Evolutionary conservation across 2,888 invertebrate genomes (phyloP).

Genomic region (Morpho deidamia): DNA sequence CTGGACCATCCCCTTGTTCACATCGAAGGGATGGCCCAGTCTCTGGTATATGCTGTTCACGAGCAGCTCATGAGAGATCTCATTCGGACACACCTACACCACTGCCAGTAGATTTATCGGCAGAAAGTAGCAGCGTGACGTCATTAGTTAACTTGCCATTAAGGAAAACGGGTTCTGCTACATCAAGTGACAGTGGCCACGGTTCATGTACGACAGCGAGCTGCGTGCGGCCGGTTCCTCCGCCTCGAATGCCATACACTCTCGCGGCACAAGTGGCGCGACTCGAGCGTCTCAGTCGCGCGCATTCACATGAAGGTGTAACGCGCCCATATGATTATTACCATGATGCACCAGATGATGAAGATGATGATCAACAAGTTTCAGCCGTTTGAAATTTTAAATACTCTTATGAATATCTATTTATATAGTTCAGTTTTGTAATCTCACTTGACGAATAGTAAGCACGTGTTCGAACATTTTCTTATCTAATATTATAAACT

Average conservation of each 20-base stretch:
- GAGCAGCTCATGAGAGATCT: slow-evolving; percentile 90
- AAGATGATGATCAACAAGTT: slow-evolving; percentile 75
- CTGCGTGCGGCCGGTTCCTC: slow-evolving; percentile 83
- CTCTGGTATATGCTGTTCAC: slow-evolving; percentile 59
- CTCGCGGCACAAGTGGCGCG: slow-evolving; percentile 92
- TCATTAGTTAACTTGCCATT: slow-evolving; percentile 93
- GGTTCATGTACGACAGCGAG: slow-evolving; percentile 81
- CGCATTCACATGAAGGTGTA: slow-evolving; percentile 92
- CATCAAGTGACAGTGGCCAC: slow-evolving; percentile 95
- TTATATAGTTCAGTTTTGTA: slow-evolving; percentile 70
- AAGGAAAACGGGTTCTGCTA: slow-evolving; percentile 93
- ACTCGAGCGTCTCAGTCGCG: slow-evolving; percentile 87
- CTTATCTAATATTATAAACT: slow-evolving; percentile 52
- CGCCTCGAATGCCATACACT: slow-evolving; percentile 84
- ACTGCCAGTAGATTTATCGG: slow-evolving; percentile 92
- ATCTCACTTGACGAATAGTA: slow-evolving; percentile 73
- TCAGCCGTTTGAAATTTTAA: slow-evolving; percentile 66
- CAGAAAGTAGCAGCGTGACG: slow-evolving; percentile 97
- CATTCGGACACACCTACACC: slow-evolving; percentile 93
- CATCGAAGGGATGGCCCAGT: slow-evolving; percentile 81
- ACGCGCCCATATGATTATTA: slow-evolving; percentile 86
- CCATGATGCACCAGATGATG: slow-evolving; percentile 69
- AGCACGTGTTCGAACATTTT: slow-evolving; percentile 69
- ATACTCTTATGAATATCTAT: slow-evolving; percentile 65
- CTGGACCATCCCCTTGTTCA: slow-evolving; percentile 82